phyloP scores from a whole-genome alignment of 2,797 vertebrate species.

The Danio aesculapii region DNA sequence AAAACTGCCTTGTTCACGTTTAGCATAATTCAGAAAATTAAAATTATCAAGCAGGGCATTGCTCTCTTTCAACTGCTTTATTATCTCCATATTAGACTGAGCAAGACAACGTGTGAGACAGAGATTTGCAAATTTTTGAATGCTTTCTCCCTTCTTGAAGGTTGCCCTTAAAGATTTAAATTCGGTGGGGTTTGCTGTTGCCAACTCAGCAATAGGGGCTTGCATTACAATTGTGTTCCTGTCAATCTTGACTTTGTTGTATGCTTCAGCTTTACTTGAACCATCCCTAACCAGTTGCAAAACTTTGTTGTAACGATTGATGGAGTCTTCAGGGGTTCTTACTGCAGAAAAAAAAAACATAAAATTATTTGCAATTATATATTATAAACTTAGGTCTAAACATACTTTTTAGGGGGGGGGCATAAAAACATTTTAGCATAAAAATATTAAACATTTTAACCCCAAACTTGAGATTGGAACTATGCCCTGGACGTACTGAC shows the following conservation, averaged over 20 bases:
- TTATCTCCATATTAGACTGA: background rate
- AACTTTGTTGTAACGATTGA: background rate
- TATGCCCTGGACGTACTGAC: no score
- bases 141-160: background rate
- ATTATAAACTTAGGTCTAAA: background rate
- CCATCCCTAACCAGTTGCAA: background rate
- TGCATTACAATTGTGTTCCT: background rate
- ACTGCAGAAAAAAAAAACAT: background rate
- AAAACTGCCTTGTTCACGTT: no score
- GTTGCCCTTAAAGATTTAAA: background rate
- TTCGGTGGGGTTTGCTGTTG: background rate
- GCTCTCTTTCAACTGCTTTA: background rate
- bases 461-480: no score
- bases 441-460: no score
- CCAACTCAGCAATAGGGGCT: background rate
- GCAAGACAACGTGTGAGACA: background rate
- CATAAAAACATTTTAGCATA: no score
- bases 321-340: constrained; percentile 7
- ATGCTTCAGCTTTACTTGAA: background rate
- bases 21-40: background rate
- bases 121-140: background rate
- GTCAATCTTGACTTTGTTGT: background rate
- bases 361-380: background rate
- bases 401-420: no score
- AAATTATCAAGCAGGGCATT: background rate